These are phyloP conservation scores for Microctonus brassicae DNA, from an alignment of 2,888 invertebrate genomes.

Conservation along the genomic window DNA sequence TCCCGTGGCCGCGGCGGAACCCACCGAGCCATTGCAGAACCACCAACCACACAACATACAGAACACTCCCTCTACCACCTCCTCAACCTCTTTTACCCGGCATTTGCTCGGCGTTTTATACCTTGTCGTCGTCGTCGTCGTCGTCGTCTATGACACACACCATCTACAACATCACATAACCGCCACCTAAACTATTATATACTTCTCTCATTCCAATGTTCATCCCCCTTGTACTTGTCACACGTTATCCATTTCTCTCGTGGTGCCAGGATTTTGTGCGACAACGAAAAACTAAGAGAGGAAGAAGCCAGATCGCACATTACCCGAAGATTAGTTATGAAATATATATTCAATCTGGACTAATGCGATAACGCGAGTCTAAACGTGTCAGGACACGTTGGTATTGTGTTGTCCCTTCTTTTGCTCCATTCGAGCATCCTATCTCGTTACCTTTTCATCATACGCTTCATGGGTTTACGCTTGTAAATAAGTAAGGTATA, in stretches of 20 bases:
- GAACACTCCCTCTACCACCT: not conserved
- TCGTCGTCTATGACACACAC: slow-evolving; percentile 9
- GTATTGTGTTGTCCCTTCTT: slow-evolving; percentile 27
- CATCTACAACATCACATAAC: slow-evolving; percentile 13
- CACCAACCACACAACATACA: slow-evolving; percentile 24
- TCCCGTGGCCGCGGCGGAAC: slow-evolving; percentile 68
- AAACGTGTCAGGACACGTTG: not conserved
- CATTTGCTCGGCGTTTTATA: slow-evolving; percentile 29
- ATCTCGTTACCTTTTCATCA: not conserved
- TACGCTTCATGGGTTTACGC: not conserved
- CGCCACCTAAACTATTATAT: not conserved
- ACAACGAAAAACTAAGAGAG: slow-evolving; percentile 21
- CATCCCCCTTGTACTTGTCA: slow-evolving; percentile 26
- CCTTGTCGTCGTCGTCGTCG: slow-evolving; percentile 35
- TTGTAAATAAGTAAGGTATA: not conserved
- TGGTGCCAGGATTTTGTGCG: slow-evolving; percentile 13
- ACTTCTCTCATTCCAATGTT: slow-evolving; percentile 28
- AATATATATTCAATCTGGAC: slow-evolving; percentile 70
- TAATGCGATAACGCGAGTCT: slow-evolving; percentile 57
- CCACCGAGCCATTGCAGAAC: slow-evolving; percentile 47
- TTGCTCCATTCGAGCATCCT: slow-evolving; percentile 19
- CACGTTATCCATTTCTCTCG: slow-evolving; percentile 31
- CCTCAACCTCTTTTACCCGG: slow-evolving; percentile 5
- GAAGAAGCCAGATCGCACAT: too few species aligned
- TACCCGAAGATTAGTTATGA: slow-evolving; percentile 59